These are phyloP conservation scores for Ips typographus DNA, from an alignment of 1,140 invertebrate species.

Conservation along the genomic window DNA sequence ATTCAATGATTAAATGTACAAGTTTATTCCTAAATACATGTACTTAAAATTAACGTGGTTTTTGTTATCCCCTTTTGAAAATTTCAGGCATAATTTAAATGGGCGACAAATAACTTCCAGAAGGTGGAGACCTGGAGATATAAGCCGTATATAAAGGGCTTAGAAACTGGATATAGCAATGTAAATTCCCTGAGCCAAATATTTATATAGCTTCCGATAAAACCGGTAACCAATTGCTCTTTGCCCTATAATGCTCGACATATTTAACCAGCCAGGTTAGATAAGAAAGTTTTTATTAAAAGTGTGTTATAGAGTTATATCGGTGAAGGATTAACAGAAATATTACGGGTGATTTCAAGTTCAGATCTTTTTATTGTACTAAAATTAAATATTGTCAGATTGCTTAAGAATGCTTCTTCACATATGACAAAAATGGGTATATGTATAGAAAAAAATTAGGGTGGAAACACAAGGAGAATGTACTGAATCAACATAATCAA, in stretches of 20 bases:
- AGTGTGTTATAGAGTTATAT: background rate
- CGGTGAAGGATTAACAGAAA: background rate
- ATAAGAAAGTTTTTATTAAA: conserved; percentile 30
- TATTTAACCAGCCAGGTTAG: conserved; percentile 21
- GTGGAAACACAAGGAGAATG: too few species aligned
- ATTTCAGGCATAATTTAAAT: conserved; percentile 12
- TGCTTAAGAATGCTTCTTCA: too few species aligned
- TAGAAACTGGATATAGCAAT: conserved; percentile 45
- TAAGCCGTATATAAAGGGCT: conserved; percentile 35
- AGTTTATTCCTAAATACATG: conserved; percentile 33
- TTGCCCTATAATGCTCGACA: conserved; percentile 31
- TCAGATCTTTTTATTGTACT: too few species aligned
- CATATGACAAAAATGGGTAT: too few species aligned
- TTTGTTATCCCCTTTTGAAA: conserved; percentile 13
- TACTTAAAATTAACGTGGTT: conserved; percentile 6
- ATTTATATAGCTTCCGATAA: conserved; percentile 45
- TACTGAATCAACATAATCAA: too few species aligned
- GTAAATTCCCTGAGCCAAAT: conserved; percentile 44
- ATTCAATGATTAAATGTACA: conserved; percentile 32
- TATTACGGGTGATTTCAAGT: too few species aligned
- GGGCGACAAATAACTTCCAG: conserved; percentile 28
- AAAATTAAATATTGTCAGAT: too few species aligned
- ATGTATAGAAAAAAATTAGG: too few species aligned
- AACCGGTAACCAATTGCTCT: conserved; percentile 40
- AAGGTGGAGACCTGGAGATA: conserved; percentile 10